Evolutionary conservation across 1,140 invertebrate genomes (phyloP).

Genomic region (Lucilia cuprina): DNA sequence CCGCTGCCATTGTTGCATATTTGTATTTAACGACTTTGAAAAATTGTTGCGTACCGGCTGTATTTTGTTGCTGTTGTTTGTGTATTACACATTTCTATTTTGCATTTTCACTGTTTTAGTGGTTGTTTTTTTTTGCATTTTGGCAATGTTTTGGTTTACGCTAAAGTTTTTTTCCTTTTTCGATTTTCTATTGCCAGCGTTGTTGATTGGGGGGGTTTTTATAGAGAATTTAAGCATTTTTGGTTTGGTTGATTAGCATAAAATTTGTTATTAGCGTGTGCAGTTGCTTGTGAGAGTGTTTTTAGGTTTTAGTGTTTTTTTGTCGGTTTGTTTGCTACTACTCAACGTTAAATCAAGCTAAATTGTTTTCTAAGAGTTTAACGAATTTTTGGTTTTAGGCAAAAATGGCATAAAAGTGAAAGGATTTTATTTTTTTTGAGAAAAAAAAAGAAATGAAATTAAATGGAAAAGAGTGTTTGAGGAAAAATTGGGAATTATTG

Average conservation of each 20-base stretch:
- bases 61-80: too few species aligned
- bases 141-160: too few species aligned
- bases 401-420: neutral
- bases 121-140: too few species aligned
- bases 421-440: neutral
- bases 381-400: neutral
- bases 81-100: too few species aligned
- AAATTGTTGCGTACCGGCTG: too few species aligned
- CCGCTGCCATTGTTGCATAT: too few species aligned
- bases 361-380: conserved; percentile 1
- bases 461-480: neutral
- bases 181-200: too few species aligned
- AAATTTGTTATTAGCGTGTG: neutral
- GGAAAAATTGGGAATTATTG: neutral
- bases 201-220: neutral
- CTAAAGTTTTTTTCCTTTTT: too few species aligned
- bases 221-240: neutral
- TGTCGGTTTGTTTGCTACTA: neutral
- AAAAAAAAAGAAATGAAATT: too few species aligned
- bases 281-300: neutral
- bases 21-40: too few species aligned
- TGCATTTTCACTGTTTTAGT: too few species aligned
- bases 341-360: neutral
- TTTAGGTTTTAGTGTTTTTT: too few species aligned
- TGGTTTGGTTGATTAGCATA: neutral